phyloP scores from a whole-genome alignment of 2,113 vertebrate species.

The Callorhinus ursinus region DNA sequence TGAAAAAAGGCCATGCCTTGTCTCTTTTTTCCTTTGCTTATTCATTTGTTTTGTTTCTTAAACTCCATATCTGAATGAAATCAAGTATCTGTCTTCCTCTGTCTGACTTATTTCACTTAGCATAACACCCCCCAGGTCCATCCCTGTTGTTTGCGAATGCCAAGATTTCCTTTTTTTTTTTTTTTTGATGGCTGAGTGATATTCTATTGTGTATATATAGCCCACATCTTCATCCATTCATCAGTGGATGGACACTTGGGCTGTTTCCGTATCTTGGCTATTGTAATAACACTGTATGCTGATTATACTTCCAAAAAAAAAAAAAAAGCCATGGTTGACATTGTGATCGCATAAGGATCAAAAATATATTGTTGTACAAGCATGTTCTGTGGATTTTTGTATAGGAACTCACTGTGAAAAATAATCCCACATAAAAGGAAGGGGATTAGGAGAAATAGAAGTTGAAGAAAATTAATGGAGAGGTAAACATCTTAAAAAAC shows the following conservation, averaged over 20 bases:
- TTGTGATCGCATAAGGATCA: background rate
- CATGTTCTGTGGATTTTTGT: background rate
- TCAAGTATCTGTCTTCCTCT: background rate
- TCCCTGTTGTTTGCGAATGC: background rate
- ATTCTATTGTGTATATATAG: background rate
- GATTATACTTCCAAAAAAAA: background rate
- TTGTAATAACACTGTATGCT: background rate
- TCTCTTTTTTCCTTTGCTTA: background rate
- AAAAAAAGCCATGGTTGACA: background rate
- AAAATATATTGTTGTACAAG: background rate
- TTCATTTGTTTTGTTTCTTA: background rate
- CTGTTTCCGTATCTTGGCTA: background rate
- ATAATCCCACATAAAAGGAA: background rate
- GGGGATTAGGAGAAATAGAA: background rate
- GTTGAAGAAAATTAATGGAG: background rate
- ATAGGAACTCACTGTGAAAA: background rate
- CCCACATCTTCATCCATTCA: background rate
- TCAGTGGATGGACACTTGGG: background rate
- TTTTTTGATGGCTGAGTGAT: background rate
- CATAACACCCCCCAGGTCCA: background rate
- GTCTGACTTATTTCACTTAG: background rate
- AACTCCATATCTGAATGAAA: background rate
- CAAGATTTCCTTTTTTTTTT: background rate
- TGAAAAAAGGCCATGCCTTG: background rate
- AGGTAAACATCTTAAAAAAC: background rate